phyloP scores from a whole-genome alignment of 2,797 vertebrate genomes.

The Falco columbarius region DNA sequence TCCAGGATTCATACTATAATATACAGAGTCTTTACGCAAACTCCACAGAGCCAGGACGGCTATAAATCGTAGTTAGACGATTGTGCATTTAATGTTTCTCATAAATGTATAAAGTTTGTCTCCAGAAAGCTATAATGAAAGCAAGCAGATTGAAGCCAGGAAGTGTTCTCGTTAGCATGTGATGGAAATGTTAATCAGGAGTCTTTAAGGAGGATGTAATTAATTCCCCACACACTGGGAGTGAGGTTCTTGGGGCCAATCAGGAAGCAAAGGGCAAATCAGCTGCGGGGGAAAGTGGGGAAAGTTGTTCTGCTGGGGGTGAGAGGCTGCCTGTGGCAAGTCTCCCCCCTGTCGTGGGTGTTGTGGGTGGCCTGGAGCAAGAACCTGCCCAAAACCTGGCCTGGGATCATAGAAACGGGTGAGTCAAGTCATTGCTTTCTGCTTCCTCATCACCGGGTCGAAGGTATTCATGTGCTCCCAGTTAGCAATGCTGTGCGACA shows the following conservation, averaged over 20 bases:
- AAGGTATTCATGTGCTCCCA: accelerated
- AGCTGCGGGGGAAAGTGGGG: background rate
- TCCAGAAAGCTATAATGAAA: constrained; percentile 54
- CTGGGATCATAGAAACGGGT: background rate
- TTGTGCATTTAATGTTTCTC: constrained; percentile 34
- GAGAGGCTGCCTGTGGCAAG: background rate
- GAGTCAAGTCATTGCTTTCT: background rate
- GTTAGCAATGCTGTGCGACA: background rate
- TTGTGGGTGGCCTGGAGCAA: background rate
- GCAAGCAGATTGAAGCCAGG: constrained; percentile 51
- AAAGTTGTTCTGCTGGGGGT: background rate
- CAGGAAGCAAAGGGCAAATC: constrained; percentile 10
- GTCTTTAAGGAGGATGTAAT: constrained; percentile 42
- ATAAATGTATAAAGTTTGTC: constrained; percentile 28
- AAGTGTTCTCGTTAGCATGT: constrained; percentile 45
- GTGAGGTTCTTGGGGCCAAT: constrained; percentile 31
- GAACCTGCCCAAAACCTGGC: background rate
- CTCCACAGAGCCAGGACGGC: background rate
- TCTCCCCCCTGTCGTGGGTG: accelerated
- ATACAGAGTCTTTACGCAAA: background rate
- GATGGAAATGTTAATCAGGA: constrained; percentile 58
- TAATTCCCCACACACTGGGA: background rate
- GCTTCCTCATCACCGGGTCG: background rate
- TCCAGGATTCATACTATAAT: background rate
- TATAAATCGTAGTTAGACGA: background rate